Evolutionary conservation across 2,113 vertebrate species (phyloP).

Genomic region (Gorsachius goisagi): DNA sequence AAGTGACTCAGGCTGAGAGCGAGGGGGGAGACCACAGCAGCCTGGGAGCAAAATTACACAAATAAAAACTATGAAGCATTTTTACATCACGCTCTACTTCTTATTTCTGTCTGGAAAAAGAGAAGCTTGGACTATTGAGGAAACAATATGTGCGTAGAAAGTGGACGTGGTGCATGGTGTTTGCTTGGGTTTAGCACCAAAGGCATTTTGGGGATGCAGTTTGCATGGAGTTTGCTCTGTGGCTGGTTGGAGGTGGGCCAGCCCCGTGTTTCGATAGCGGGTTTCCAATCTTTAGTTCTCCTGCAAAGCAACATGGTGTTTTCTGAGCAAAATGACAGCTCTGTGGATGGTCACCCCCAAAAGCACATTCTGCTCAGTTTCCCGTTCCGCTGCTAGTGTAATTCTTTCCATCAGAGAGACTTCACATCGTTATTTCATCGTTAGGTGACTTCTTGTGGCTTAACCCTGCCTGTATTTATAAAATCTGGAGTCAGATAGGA

Average conservation of each 20-base stretch:
- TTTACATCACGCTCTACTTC: background rate
- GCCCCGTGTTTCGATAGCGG: background rate
- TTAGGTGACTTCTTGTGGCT: background rate
- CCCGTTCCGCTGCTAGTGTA: accelerated
- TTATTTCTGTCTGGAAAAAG: background rate
- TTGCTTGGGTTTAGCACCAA: background rate
- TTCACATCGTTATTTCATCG: background rate
- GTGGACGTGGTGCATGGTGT: accelerated
- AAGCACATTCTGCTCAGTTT: background rate
- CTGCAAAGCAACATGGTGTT: background rate
- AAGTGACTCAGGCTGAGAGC: background rate
- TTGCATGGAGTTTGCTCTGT: background rate
- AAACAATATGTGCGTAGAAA: background rate
- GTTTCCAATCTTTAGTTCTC: background rate
- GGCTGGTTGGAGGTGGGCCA: background rate
- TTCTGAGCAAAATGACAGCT: background rate
- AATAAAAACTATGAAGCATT: background rate
- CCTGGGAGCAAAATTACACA: background rate
- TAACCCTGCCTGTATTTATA: background rate
- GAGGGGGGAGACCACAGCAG: background rate
- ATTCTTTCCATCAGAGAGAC: background rate
- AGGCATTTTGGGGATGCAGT: background rate
- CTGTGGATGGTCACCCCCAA: background rate
- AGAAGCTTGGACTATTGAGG: background rate
- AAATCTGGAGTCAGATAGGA: background rate